Evolutionary conservation across 2,113 vertebrate genomes (phyloP), one percentile per base, ranked within the genome.

Genomic region (Amazona vittata): DNA sequence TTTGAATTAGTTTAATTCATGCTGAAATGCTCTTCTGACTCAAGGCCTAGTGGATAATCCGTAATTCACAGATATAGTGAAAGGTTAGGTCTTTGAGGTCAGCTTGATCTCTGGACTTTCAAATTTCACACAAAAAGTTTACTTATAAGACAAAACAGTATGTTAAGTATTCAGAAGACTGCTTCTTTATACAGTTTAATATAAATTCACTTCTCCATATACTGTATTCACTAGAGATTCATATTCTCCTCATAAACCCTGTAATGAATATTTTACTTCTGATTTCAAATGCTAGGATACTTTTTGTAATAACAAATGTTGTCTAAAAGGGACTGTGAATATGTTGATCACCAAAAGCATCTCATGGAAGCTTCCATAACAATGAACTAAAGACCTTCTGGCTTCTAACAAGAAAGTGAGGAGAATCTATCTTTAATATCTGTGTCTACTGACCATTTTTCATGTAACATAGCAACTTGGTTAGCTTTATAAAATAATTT

Each of bases 261-360:
- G 75, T 82, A 92, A 94, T 97, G 97, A 95, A 62, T 96, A 85
- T 98, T 98, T 97, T 97, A 97, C 89, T 86, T 97, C 95, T 93
- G 83, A 96, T 97, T 97, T 98, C 87, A 97, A 97, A 96, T 83
- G 69, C 83, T 93, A 41, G 82, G 86, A 83, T 94, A 84, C 12
- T 83, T 95, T 96, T 96, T 93, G 85, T 96, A 90, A 93, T 95
- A 98, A 94, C 88, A 97, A 97, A 94, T 95, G 33, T 70, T 93
- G 77, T 92, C 94, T 89, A 95, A 90, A 31, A 85, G 82, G 91
- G 82, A 93, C 64, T 93, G 59, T 94, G 90, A 98, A 96, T 90
- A 94, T 92, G 41, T n/a, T 97, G 71, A 96, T 96, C 83, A 83
- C 47, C 86, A 81, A 93, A 63, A 62, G 3, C 21, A 47, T 74